Conservation (phyloP, 2,888 invertebrate genomes). For the Synanthedon andrenaeformis region DNA sequence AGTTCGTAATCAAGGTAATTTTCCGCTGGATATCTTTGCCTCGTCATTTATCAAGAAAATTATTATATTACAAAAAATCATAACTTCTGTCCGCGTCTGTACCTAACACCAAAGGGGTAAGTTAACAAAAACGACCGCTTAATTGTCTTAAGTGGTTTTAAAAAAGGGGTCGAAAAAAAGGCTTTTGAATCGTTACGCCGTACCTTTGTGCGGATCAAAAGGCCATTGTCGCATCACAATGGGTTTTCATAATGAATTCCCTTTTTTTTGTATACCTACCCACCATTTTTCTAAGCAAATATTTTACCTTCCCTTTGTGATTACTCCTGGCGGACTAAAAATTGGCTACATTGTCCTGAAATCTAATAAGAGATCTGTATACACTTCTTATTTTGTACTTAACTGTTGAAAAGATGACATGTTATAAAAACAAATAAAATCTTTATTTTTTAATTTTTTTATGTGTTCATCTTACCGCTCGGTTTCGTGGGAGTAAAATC, state of each 20-base stretch:
- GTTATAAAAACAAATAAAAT: too few species aligned
- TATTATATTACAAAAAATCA: background rate
- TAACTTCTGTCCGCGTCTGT: background rate
- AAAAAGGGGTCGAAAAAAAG: constrained; percentile 20
- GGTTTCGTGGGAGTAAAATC: too few species aligned
- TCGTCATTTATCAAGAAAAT: too few species aligned
- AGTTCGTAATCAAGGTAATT: too few species aligned
- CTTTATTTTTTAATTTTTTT: too few species aligned
- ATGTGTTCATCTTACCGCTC: too few species aligned
- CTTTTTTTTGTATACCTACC: constrained; percentile 5
- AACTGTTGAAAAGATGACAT: too few species aligned
- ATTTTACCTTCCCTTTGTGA: background rate
- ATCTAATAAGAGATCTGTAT: too few species aligned
- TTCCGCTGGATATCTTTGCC: too few species aligned
- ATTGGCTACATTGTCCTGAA: too few species aligned
- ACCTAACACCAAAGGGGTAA: background rate
- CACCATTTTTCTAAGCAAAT: background rate
- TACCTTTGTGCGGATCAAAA: constrained; percentile 28
- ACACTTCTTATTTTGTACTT: too few species aligned
- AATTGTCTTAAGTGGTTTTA: constrained; percentile 49
- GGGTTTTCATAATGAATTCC: constrained; percentile 13
- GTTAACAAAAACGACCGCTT: constrained; percentile 24
- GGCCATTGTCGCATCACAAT: constrained; percentile 12
- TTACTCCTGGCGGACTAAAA: background rate
- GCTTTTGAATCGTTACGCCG: constrained; percentile 24